Conservation (phyloP, 1,140 invertebrate species). For the Caenorhabditis latens region DNA sequence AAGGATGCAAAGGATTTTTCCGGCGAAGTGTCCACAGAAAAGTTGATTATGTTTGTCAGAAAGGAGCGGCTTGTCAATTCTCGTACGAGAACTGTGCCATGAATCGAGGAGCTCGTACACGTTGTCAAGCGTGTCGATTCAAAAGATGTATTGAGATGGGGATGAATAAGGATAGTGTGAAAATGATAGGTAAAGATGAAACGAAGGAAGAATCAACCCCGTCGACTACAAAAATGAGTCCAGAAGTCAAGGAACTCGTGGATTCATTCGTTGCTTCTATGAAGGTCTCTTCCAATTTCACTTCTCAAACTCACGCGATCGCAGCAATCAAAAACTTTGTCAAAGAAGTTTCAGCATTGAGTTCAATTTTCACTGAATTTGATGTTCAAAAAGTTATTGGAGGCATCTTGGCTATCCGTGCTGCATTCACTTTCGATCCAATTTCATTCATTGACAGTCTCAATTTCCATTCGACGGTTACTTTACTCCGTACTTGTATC, state of each 20-base stretch:
- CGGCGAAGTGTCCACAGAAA: constrained; percentile 5
- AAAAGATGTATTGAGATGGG: neutral
- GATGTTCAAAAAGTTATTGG: neutral
- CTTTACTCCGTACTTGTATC: neutral
- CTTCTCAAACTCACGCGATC: neutral
- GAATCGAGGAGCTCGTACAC: neutral
- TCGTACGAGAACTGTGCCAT: neutral
- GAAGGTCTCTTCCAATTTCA: neutral
- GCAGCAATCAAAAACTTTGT: constrained; percentile 9
- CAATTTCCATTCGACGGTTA: neutral
- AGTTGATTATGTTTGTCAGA: neutral
- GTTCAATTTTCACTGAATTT: neutral
- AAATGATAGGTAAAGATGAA: neutral
- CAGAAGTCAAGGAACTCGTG: neutral
- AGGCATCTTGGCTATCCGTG: neutral
- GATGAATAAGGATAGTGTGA: constrained; percentile 11
- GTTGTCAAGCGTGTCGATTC: constrained; percentile 30
- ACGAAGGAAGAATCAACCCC: neutral
- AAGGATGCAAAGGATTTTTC: constrained; percentile 80
- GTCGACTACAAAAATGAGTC: neutral
- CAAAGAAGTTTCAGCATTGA: neutral
- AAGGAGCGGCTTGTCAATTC: constrained; percentile 2
- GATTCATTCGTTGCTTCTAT: neutral
- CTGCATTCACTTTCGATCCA: constrained; percentile 24
- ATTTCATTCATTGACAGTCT: neutral